Evolutionary conservation across 2,888 invertebrate species (phyloP), one percentile per base, ranked within the genome.

Genomic region (Drosophila flavopinicola): DNA sequence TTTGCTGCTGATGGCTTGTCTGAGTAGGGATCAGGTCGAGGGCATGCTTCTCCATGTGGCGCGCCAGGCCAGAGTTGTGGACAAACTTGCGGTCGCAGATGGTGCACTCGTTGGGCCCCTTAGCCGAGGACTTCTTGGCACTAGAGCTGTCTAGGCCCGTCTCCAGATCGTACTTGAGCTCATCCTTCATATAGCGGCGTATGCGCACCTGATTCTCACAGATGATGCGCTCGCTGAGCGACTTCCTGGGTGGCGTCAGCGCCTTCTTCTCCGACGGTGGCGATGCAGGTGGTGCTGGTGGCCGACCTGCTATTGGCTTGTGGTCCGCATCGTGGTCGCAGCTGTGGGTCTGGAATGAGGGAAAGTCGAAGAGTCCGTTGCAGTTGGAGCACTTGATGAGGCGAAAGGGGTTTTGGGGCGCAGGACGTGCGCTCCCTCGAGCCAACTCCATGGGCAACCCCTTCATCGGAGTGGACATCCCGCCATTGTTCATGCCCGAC

Each of bases 41-140:
- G 0, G 90, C 88, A 66, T 91, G 91, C 35, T 90, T 91, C 52
- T 91, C 91, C 90, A 91, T 90, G 66, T 91, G 91, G 5, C 91
- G 88, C 23, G 82, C 72, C 13, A 91, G 48, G 0, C 91, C 91
- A 0, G 91, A 90, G 10, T 89, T 88, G 64, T 91, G 91, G 0
- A 91, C 91, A 69, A 91, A 91, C 60, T 90, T 90, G 1, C 91
- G 87, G 25, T 90, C 90, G 35, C 91, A 91, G 30, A 91, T 78
- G 6, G 76, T 87, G 53, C 91, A 91, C 67, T 91, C 90, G 67
- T 90, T 88, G 2, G 89, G 88, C 0, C 89, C 89, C 45, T 89
- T 88, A 6, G 48, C 58, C 24, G 87, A 75, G 1, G 23, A 7
- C 56, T 89, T 89, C 0, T 66, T 69, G n/a, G 20, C 3, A 6